Evolutionary conservation across 37 sponge, comb jelly and placozoan species (phyloP).

Genomic region (Tethya wilhelma): DNA sequence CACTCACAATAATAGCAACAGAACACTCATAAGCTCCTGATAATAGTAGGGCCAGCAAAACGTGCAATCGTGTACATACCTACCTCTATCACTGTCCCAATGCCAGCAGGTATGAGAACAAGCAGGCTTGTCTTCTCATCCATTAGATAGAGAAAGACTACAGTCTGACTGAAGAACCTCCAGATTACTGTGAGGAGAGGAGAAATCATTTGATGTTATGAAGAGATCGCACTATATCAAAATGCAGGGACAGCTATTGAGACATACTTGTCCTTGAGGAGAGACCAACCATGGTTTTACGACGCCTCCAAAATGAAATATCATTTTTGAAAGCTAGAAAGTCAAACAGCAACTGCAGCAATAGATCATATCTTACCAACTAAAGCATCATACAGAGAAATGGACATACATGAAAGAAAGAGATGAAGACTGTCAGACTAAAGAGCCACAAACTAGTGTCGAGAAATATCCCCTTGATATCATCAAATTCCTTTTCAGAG

Average conservation of each 20-base stretch:
- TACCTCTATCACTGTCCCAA: conserved; percentile 89
- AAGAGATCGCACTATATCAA: conserved; percentile 5
- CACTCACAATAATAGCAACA: no score
- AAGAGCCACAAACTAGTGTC: conserved; percentile 78
- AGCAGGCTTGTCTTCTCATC: conserved; percentile 90
- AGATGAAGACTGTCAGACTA: conserved; percentile 84
- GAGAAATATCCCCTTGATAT: conserved; percentile 85
- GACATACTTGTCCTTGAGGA: conserved; percentile 70
- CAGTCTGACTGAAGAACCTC: conserved; percentile 82
- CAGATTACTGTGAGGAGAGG: conserved; percentile 77
- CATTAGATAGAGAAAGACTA: conserved; percentile 90
- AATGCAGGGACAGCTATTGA: background rate
- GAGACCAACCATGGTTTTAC: conserved; percentile 88
- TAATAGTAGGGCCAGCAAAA: no score
- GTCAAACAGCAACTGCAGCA: conserved; percentile 88
- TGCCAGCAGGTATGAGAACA: conserved; percentile 80
- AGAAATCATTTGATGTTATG: background rate
- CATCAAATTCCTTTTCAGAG: conserved; percentile 88
- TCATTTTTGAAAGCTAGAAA: conserved; percentile 98
- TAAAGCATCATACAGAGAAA: background rate
- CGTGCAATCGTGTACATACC: no score
- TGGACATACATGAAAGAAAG: conserved; percentile 82
- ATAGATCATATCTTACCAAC: background rate
- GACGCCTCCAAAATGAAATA: conserved; percentile 80
- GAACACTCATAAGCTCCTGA: no score